Evolutionary conservation across 2,888 invertebrate genomes (phyloP), one percentile per base, ranked within the genome.

Genomic region (Drosophila atripex): DNA sequence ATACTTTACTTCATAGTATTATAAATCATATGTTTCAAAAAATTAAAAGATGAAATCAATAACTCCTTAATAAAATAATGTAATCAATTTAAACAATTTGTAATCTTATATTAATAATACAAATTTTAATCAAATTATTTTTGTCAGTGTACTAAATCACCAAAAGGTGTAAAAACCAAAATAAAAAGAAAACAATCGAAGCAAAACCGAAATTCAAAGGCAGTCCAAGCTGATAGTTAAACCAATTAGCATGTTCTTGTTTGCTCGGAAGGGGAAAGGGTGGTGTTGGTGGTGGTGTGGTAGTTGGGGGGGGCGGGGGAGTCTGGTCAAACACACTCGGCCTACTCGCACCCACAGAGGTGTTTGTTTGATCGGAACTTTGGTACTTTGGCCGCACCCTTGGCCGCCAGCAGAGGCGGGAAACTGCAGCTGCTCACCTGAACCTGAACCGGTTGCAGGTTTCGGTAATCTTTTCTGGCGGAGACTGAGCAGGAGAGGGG

Each of bases 241-340:
- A 74, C 80, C 84, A 84, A 88, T 84, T 84, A 87, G 73, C 88
- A 77, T 75, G 80, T 69, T 73, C 51, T 71, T 72, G 71, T 72
- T 73, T 70, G 53, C 49, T 54, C 53, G 30, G n/a, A 14, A 9
- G 7, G 9, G 5, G 38, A 2, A 14, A 11, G 30, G 41, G 23
- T 18, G 35, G n/a, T 18, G 61, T 3, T 8, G 41, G 9, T 43
- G 18, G 3, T 43, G 7, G 12, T 18, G 12, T 5, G 9, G 32
- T 32, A 3, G 47, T 9, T 41, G 14, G 14, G n/a, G 11, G 38
- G 38, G 28, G 23, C 12, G 41, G 16, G n/a, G 30, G 25, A 47
- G 18, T 21, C 14, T 65, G 16, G 23, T 52, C 16, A 16, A 43
- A 60, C 57, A 58, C 25, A 57, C 18, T 23, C 8, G 30, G 6